phyloP scores from a whole-genome alignment of 2,113 vertebrate species.

The Lasiurus cinereus region DNA sequence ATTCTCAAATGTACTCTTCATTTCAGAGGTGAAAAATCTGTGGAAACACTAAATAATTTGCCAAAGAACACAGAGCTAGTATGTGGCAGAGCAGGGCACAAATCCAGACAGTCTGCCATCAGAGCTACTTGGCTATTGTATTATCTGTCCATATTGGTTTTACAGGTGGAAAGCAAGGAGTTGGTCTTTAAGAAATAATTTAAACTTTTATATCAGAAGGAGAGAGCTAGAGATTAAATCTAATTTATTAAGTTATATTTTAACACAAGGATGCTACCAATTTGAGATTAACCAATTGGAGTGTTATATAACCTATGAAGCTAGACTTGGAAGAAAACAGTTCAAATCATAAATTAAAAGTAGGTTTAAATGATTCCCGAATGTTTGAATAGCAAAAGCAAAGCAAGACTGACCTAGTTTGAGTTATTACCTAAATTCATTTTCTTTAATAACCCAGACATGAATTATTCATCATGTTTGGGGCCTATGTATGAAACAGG shows the following conservation, averaged over 20 bases:
- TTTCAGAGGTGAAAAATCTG: not conserved
- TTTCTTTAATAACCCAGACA: not conserved
- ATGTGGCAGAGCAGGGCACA: too few species aligned
- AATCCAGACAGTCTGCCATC: not conserved
- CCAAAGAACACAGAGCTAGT: not conserved
- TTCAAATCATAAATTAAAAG: not conserved
- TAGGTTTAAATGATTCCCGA: not conserved
- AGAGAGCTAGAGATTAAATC: not conserved
- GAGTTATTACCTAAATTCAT: not conserved
- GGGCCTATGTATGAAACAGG: not conserved
- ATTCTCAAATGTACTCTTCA: not conserved
- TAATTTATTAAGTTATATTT: not conserved
- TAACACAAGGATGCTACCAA: not conserved
- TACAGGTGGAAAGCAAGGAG: not conserved
- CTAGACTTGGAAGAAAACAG: not conserved
- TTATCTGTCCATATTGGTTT: not conserved
- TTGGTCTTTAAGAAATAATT: not conserved
- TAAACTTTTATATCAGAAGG: not conserved
- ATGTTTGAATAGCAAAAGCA: not conserved
- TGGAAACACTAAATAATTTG: not conserved
- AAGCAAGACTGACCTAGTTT: not conserved
- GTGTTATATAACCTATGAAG: not conserved
- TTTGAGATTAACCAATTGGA: not conserved
- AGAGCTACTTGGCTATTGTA: accelerated
- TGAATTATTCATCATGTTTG: slow-evolving; percentile 7